Conservation (phyloP, 1,140 invertebrate genomes). For the Drosophila athabasca region DNA sequence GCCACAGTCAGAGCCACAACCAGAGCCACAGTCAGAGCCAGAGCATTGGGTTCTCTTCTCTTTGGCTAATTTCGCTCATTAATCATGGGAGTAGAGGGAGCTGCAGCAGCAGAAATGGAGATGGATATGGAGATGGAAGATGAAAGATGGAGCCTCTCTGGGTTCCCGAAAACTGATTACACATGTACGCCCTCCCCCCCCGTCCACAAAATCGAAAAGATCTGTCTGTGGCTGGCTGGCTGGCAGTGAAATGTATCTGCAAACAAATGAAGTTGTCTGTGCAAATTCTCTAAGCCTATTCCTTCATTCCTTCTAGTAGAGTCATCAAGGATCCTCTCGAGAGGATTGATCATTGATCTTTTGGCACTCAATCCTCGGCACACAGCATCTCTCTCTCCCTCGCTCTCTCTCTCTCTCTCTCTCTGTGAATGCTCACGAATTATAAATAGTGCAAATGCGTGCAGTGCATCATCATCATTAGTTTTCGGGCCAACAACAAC, state of each 20-base stretch:
- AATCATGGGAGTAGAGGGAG: constrained; percentile 53
- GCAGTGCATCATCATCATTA: constrained; percentile 80
- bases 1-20: constrained; percentile 32
- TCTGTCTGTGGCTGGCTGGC: constrained; percentile 28
- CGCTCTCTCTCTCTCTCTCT: constrained; percentile 1
- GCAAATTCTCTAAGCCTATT: constrained; percentile 27
- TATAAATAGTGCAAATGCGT: constrained; percentile 82
- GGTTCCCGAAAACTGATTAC: constrained; percentile 64
- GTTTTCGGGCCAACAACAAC: constrained; percentile 52
- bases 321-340: constrained; percentile 62
- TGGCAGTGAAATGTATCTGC: constrained; percentile 70
- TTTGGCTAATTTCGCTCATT: constrained; percentile 76
- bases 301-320: constrained; percentile 53
- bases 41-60: neutral
- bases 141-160: constrained; percentile 23
- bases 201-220: constrained; percentile 48
- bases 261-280: constrained; percentile 81
- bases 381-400: too few relatives aligned
- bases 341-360: constrained; percentile 79
- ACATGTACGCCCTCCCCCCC: constrained; percentile 58
- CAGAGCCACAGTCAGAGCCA: constrained; percentile 8
- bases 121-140: neutral
- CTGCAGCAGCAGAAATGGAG: neutral
- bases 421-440: constrained; percentile 59
- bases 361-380: constrained; percentile 69